Conservation (phyloP, 2,888 invertebrate genomes). For the Cheilosia vernalis region DNA sequence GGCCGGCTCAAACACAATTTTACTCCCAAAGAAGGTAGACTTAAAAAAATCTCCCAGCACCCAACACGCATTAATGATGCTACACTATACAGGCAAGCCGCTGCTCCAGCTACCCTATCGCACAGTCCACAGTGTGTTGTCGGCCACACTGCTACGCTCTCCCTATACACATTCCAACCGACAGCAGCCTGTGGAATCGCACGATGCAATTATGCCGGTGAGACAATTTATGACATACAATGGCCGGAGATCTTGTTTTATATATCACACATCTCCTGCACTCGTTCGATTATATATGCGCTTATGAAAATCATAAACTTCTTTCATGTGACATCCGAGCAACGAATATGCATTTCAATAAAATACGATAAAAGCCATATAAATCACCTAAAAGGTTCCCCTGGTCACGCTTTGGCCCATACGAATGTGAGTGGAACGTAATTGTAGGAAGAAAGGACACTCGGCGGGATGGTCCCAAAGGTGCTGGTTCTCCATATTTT, state of each 20-base stretch:
- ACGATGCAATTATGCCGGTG: conserved; percentile 77
- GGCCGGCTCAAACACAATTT: conserved; percentile 47
- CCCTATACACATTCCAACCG: conserved; percentile 31
- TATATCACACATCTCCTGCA: conserved; percentile 74
- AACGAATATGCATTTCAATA: conserved; percentile 84
- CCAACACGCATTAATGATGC: conserved; percentile 69
- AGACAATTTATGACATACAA: conserved; percentile 77
- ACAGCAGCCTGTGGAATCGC: conserved; percentile 58
- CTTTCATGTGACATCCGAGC: conserved; percentile 82
- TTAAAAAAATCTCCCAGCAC: conserved; percentile 28
- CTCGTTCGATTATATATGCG: conserved; percentile 78
- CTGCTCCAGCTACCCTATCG: conserved; percentile 53
- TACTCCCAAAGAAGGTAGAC: conserved; percentile 56
- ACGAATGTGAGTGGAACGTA: conserved; percentile 36
- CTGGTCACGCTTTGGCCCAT: conserved; percentile 63
- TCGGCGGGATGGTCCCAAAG: conserved; percentile 20
- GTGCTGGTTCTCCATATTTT: conserved; percentile 11
- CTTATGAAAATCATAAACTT: conserved; percentile 84
- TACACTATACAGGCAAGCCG: conserved; percentile 32
- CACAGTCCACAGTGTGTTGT: conserved; percentile 22
- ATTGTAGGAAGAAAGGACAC: conserved; percentile 45
- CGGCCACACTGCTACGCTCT: conserved; percentile 35
- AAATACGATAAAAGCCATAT: conserved; percentile 84
- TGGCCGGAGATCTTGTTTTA: conserved; percentile 76
- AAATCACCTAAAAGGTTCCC: conserved; percentile 80